These are phyloP conservation scores for Junonia oenone DNA, from an alignment of 2,888 invertebrate species.

Conservation along the genomic window DNA sequence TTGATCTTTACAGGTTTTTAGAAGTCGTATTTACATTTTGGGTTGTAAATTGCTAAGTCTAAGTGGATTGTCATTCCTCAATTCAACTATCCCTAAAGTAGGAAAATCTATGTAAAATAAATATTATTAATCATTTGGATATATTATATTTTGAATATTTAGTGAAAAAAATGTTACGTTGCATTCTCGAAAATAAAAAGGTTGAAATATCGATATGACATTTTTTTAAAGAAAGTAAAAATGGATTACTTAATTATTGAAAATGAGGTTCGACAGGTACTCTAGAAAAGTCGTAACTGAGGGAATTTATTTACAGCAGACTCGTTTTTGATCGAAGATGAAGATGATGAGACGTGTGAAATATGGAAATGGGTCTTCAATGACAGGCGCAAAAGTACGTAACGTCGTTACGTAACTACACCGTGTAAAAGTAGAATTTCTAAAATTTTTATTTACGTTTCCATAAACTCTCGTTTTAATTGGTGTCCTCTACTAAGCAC, in stretches of 20 bases:
- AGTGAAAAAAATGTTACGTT: background rate
- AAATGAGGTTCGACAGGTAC: background rate
- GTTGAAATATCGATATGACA: background rate
- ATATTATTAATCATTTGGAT: background rate
- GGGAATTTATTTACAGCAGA: background rate
- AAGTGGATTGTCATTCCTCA: background rate
- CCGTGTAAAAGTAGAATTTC: background rate
- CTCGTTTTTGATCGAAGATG: background rate
- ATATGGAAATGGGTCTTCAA: background rate
- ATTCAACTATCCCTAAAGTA: background rate
- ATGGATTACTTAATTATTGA: too few relatives aligned
- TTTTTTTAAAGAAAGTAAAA: too few relatives aligned
- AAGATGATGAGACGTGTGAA: background rate
- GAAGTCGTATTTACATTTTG: background rate
- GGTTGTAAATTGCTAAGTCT: background rate
- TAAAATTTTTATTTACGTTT: background rate
- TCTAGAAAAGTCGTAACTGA: background rate
- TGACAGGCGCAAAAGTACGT: slow-evolving; percentile 11
- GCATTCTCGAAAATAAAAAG: background rate
- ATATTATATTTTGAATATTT: background rate
- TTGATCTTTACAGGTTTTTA: background rate
- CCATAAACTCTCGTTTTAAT: background rate
- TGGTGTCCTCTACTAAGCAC: background rate
- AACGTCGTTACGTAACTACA: slow-evolving; percentile 13
- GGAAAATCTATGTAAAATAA: background rate